Evolutionary conservation across 2,888 invertebrate genomes (phyloP).

Genomic region (Mesorhabditis belari): DNA sequence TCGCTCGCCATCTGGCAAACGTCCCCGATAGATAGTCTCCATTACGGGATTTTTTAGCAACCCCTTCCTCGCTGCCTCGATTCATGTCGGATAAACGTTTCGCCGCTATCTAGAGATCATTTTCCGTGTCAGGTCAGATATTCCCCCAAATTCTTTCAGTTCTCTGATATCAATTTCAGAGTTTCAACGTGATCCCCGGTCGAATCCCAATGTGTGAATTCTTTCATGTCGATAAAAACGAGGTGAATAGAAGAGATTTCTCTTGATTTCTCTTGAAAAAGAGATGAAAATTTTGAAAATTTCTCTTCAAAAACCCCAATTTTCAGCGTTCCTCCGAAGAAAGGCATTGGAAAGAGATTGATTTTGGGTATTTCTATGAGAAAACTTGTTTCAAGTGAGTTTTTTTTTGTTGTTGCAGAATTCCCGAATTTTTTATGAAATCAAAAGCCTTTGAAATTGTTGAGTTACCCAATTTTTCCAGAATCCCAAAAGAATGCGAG

Average conservation of each 20-base stretch:
- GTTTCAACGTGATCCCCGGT: conserved; percentile 32
- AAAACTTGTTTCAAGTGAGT: conserved; percentile 18
- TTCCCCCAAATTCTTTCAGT: neutral
- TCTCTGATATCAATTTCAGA: conserved; percentile 11
- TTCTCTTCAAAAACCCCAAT: neutral
- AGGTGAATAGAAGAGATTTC: too few species aligned
- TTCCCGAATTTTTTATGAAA: neutral
- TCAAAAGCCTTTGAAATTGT: too few species aligned
- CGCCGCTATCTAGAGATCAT: neutral
- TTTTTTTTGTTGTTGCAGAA: neutral
- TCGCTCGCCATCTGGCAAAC: too few species aligned
- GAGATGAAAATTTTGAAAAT: conserved; percentile 5
- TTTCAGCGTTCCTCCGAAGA: neutral
- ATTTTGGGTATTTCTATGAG: conserved; percentile 15
- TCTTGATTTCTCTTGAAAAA: too few species aligned
- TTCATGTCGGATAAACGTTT: neutral
- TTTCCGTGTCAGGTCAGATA: neutral
- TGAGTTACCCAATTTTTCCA: too few species aligned
- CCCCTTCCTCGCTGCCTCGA: neutral
- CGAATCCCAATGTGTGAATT: conserved; percentile 30
- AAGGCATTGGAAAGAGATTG: neutral
- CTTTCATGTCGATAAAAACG: conserved; percentile 9
- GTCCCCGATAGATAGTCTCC: too few species aligned
- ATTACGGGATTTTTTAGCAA: too few species aligned
- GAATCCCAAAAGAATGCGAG: conserved; percentile 15